Base-by-base conservation (phyloP, 1,140 invertebrate species). In the Homarus americanus region DNA sequence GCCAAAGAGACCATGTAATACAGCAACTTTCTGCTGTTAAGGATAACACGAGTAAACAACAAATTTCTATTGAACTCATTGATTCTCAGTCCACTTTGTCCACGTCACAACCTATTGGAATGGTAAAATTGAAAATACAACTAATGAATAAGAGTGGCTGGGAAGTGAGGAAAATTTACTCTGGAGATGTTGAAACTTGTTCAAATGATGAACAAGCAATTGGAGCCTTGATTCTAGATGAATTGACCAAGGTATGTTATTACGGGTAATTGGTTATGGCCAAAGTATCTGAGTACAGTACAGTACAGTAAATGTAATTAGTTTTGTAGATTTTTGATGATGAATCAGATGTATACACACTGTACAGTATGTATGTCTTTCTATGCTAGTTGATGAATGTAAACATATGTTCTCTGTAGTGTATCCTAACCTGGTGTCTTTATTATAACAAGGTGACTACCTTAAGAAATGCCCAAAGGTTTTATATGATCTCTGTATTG, bases 91-190 rank as follows among this genome's bases (percentile, higher is more conserved):
- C 53, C 40, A 36, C 73, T n/a, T 17, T 86, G 28, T n/a, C 24
- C 20, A 75, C 41, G 2, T 32, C 41, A 53, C 24, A 75, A 24
- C 32, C 73, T 53, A 58, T 86, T 75, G 83, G 83, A 5, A 86
- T 86, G 32, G 41, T 86, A 32, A 73, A 86, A 32, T 49, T 86
- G 83, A 86, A 86, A 53, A 75, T 76, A 28, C 38, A 72, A 73
- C 41, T 86, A 10, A 73, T 86, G 83, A 86, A 28, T 32, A 24
- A 86, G 69, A 32, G 72, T 86, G 83, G 72, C 36, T 86, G 83
- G 85, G 36, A n/a, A 58, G 75, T 78, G 58, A 63, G 44, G 17
- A 80, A 36, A 49, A 28, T 78, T 38, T 3, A 53, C 12, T 72
- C 38, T 28, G 34, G n/a, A 44, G 83, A 86, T 38, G 17, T 86